Evolutionary conservation across 2,888 invertebrate species (phyloP), one percentile per base, ranked within the genome.

Genomic region (Cotesia congregata): DNA sequence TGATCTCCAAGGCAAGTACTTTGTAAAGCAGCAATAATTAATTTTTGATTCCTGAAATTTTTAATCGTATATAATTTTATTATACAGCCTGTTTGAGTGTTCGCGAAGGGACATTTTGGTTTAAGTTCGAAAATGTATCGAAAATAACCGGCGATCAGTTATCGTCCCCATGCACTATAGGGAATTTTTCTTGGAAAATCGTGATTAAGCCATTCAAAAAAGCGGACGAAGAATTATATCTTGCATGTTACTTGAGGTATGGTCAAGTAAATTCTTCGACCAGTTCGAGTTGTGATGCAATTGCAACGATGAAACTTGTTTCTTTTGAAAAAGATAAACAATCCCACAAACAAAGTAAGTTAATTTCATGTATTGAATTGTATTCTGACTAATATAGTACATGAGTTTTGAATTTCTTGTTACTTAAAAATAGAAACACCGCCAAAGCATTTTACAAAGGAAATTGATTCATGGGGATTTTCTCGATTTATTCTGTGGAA

Each of bases 151-250:
- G 94, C 85, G 94, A 94, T 20, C 93, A 94, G 67, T 91, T 98
- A 60, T 98, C 98, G 41, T 95, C 96, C 41, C 95, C 98, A 2
- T 97, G 96, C 84, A 97, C 95, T 90, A 97, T 98, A 4, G 93
- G 99, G 76, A 98, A 98, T 91, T 91, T 99, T 84, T 99, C 99
- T 77, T 99, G 99, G 99, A 98, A 98, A 91, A 99, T 99, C 80
- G 97, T 99, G 97, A 97, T 98, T 40, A 98, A 99, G 96, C 98
- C 97, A 87, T 94, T 94, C 83, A 95, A 62, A 94, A 94, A 80
- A 96, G 96, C 81, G 92, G 95, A 73, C 93, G 92, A 93, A 74
- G 94, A 94, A 86, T 92, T 93, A 84, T 94, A 94, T 1, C 90
- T 97, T 70, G 96, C 96, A 40, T 96, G 96, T 91, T 95, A 95